These are phyloP conservation scores for Adoxophyes honmai DNA, from an alignment of 1,140 invertebrate species.

Conservation along the genomic window DNA sequence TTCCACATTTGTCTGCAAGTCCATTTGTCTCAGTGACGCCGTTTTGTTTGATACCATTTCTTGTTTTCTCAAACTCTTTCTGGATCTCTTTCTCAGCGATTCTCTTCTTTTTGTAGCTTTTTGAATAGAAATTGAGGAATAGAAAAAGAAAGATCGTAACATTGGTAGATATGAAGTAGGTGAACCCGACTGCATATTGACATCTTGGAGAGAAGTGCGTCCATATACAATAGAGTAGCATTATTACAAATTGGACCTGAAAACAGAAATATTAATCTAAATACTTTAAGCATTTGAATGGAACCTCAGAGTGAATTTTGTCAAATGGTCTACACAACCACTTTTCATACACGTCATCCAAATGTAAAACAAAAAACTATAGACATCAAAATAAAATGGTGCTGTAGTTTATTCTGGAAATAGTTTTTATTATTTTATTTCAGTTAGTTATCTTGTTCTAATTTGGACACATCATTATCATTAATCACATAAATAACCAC, in stretches of 20 bases:
- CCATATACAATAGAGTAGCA: conserved; percentile 83
- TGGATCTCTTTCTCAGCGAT: conserved; percentile 40
- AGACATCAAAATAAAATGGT: no score
- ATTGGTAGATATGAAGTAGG: conserved; percentile 82
- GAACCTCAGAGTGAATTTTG: no score
- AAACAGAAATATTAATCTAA: conserved; percentile 37
- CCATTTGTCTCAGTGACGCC: conserved; percentile 23
- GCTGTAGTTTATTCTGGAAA: no score
- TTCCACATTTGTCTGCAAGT: conserved; percentile 24
- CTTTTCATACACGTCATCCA: no score
- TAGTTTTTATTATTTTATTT: no score
- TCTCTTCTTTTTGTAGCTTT: conserved; percentile 81
- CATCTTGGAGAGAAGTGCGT: conserved; percentile 85
- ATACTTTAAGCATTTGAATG: no score
- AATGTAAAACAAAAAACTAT: no score
- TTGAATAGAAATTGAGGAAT: conserved; percentile 92
- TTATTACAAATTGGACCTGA: conserved; percentile 86
- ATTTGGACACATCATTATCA: no score
- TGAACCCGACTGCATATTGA: conserved; percentile 82
- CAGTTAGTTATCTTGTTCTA: no score
- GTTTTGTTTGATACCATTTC: conserved; percentile 78
- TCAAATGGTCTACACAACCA: no score
- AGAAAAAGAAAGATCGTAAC: conserved; percentile 88
- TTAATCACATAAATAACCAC: no score
- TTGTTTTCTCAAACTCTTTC: conserved; percentile 39